Evolutionary conservation across 1,140 invertebrate species (phyloP), one percentile per base, ranked within the genome.

Genomic region (Drosophila paulistorum): DNA sequence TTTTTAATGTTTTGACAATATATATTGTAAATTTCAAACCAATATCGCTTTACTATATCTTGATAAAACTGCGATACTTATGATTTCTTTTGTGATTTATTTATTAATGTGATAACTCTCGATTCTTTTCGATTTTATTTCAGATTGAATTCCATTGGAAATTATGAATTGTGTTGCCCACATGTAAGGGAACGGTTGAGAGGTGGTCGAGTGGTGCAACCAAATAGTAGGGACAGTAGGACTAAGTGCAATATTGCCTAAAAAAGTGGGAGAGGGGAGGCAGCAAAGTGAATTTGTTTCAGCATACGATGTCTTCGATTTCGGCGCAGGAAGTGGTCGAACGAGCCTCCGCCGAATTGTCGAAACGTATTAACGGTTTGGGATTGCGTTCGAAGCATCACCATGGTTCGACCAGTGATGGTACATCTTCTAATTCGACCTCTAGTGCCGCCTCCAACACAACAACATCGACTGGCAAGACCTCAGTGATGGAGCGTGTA

Each of bases 331-430:
- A 91, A 75, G 96, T 97, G 84, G 96, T 97, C 91, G 97, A 98
- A 93, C 94, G 96, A 81, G 96, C 96, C 79, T 97, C 96, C 75
- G 96, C 96, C 63, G 96, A 97, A 93, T 93, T 97, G 66, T 96
- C 96, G 63, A 97, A 97, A 84, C 95, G 97, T 76, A 97, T 97
- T 93, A 97, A 96, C 90, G 96, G 96, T 37, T 93, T 97, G 83
- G 95, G 96, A 26, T 93, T 97, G 74, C 94, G 96, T 71, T 94
- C 95, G 69, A 95, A 96, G 83, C 95, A 95, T 90, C 93, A 93
- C 74, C 92, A 93, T 81, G 75, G 60, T 68, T 92, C 33, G 91
- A 90, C 45, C 23, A 57, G 55, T 42, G 77, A 79, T 42, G 71
- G 42, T 20, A 33, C 65, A 41, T 71, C 74, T 26, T 55, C 84